Percentiles rank a stretch among this genome's conserved stretches.
Evolutionary conservation across 2,797 vertebrate genomes (phyloP).

Genomic region (Schizopygopsis malacanthus): DNA sequence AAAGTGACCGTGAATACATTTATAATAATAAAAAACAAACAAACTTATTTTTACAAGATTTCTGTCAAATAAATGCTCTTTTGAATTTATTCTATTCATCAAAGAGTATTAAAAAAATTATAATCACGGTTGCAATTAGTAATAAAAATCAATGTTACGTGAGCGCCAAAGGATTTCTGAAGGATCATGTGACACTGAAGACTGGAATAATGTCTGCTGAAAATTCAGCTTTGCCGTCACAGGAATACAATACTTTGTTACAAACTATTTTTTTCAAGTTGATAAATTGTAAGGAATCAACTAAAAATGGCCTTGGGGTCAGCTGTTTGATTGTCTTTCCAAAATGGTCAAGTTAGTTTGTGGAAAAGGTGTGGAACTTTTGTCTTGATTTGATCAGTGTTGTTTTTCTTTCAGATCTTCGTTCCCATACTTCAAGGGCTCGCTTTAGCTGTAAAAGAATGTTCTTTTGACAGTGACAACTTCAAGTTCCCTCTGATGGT

Average conservation of each 20-base stretch:
- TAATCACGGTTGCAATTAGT: background rate
- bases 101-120: background rate
- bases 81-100: background rate
- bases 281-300: background rate
- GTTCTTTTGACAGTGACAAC: conserved; percentile 97
- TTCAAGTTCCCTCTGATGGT: conserved; percentile 99
- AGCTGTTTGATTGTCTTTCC: background rate
- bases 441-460: conserved; percentile 94
- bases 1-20: background rate
- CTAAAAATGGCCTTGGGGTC: background rate
- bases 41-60: background rate
- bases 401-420: conserved; percentile 86
- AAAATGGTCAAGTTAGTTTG: background rate
- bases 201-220: background rate
- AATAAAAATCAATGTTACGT: background rate
- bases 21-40: background rate
- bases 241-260: background rate
- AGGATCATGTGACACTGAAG: background rate
- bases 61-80: background rate
- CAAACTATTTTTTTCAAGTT: background rate
- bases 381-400: conserved; percentile 37
- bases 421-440: conserved; percentile 95
- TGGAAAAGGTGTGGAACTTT: background rate
- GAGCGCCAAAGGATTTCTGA: background rate
- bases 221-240: background rate